Conservation (phyloP, 2,797 vertebrate genomes). For the Enteromius fasciolatus region DNA sequence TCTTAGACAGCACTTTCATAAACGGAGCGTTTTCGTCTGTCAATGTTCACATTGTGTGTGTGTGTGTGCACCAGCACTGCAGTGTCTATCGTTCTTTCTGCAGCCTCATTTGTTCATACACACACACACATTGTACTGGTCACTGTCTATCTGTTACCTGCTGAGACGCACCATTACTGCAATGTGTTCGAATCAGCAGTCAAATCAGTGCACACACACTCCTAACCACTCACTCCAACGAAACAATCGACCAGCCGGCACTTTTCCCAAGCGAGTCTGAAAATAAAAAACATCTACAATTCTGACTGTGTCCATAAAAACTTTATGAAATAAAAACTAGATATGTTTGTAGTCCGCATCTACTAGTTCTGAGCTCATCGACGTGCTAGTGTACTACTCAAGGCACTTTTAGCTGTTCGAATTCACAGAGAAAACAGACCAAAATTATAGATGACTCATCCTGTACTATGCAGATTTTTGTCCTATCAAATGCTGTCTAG, state of each 20-base stretch:
- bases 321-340: neutral
- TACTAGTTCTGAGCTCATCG: neutral
- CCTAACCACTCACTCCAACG: neutral
- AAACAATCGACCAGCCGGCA: conserved; percentile 2
- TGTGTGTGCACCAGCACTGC: neutral
- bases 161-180: conserved; percentile 6
- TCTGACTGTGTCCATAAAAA: neutral
- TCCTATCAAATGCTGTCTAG: neutral
- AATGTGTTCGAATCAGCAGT: conserved; percentile 19
- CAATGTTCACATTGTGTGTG: neutral
- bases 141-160: conserved; percentile 1
- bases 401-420: neutral
- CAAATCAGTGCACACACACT: neutral
- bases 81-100: conserved; percentile 16
- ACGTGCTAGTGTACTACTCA: too few species aligned
- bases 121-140: conserved; percentile 25
- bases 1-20: conserved; percentile 18
- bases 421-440: neutral
- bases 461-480: neutral
- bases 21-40: conserved; percentile 4
- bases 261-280: conserved; percentile 1
- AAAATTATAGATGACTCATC: conserved; percentile 14
- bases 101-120: conserved; percentile 23
- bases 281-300: neutral
- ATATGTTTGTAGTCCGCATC: neutral